These are phyloP conservation scores for Sapajus apella DNA, from an alignment of 2,113 vertebrate genomes.

Conservation along the genomic window DNA sequence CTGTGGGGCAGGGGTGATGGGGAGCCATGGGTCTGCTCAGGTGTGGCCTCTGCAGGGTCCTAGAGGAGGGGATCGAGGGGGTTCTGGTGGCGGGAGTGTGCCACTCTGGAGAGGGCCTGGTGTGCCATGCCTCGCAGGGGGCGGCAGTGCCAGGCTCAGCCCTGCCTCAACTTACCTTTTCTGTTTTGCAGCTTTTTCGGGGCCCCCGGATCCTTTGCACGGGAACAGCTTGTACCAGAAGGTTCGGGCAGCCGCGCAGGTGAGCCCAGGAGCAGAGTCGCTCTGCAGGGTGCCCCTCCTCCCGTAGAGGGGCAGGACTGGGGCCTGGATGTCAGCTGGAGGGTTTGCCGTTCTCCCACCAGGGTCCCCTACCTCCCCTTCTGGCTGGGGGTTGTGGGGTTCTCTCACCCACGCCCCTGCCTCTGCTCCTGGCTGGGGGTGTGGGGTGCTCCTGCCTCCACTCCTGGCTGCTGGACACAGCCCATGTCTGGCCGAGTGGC, in stretches of 20 bases:
- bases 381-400: not conserved
- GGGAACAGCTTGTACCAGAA: conserved; percentile 94
- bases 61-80: not conserved
- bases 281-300: not conserved
- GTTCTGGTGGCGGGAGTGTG: too few species aligned
- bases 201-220: conserved; percentile 93
- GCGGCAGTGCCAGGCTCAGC: not conserved
- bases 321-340: too few species aligned
- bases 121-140: accelerated
- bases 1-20: accelerated
- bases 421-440: not conserved
- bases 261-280: conserved; percentile 65
- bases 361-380: accelerated
- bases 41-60: accelerated
- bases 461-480: not conserved
- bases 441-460: not conserved
- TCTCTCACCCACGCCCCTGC: accelerated
- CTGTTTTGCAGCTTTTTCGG: conserved; percentile 86
- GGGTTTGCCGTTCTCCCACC: accelerated
- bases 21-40: accelerated
- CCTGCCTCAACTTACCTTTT: not conserved
- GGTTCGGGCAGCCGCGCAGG: conserved; percentile 92
- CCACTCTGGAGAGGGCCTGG: accelerated
- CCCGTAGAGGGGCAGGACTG: not conserved
- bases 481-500: accelerated